Percentiles rank a stretch among this genome's conserved stretches.
Evolutionary conservation across 2,797 vertebrate genomes (phyloP).

Genomic region (Enteromius afrohamiltoni): DNA sequence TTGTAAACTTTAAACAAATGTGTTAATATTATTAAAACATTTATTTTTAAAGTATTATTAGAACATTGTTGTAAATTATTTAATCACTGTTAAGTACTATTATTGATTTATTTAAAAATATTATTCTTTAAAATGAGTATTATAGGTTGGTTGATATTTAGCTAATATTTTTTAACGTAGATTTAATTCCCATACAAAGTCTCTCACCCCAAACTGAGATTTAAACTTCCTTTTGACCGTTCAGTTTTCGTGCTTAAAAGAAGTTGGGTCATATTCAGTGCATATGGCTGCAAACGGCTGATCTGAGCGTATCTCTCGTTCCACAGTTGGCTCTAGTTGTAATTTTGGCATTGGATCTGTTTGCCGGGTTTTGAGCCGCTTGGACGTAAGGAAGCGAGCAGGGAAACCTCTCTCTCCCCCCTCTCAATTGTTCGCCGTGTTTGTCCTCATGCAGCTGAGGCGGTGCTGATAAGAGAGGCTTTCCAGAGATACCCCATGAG

Average conservation of each 20-base stretch:
- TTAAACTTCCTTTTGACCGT: background rate
- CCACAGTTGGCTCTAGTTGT: slow-evolving; percentile 60
- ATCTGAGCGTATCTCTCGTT: slow-evolving; percentile 59
- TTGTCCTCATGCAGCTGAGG: slow-evolving; percentile 77
- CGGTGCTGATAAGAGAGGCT: slow-evolving; percentile 75
- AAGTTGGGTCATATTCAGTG: slow-evolving; percentile 2
- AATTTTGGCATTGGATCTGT: slow-evolving; percentile 66
- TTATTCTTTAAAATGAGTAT: background rate
- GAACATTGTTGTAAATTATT: background rate
- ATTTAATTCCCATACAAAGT: background rate
- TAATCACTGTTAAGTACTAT: background rate
- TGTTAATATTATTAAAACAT: background rate
- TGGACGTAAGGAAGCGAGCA: slow-evolving; percentile 49
- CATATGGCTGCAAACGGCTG: background rate
- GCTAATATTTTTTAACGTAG: background rate
- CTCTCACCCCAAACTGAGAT: background rate
- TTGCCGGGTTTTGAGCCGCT: slow-evolving; percentile 60
- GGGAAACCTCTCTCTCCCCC: slow-evolving; percentile 41
- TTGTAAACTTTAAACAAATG: background rate
- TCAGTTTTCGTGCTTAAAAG: background rate
- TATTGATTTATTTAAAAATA: background rate
- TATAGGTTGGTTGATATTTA: background rate
- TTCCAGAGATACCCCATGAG: slow-evolving; percentile 62
- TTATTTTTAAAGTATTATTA: background rate
- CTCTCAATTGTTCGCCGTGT: slow-evolving; percentile 75